Percentiles rank a stretch among this genome's conserved stretches.
Conservation (phyloP, 1,140 invertebrate species). For the Bombus waltoni region DNA sequence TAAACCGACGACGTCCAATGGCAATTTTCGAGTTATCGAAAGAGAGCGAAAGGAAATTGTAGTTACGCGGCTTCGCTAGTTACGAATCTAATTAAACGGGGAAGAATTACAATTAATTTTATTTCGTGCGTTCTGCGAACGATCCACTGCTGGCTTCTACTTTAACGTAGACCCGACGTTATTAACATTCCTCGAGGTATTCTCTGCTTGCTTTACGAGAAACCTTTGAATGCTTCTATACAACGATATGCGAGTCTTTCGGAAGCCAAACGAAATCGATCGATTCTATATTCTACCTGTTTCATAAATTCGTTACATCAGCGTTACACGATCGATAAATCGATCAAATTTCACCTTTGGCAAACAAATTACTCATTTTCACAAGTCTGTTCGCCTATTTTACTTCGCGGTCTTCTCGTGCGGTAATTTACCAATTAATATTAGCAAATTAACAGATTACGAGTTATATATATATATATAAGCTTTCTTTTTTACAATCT, state of each 20-base stretch:
- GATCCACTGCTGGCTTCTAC: background rate
- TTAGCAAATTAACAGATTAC: too few species aligned
- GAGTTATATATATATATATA: too few species aligned
- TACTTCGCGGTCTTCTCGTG: too few species aligned
- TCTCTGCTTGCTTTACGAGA: background rate
- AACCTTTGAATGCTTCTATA: background rate
- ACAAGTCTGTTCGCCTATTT: too few species aligned
- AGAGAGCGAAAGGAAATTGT: too few species aligned
- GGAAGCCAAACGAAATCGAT: background rate
- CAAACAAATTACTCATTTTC: background rate
- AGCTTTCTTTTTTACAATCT: too few species aligned
- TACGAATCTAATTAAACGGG: background rate
- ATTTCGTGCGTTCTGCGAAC: background rate
- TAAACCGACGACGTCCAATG: background rate
- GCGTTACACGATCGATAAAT: background rate
- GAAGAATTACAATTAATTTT: constrained; percentile 12
- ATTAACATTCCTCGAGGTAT: background rate
- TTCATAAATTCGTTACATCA: background rate
- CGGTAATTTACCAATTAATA: too few species aligned
- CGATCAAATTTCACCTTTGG: background rate
- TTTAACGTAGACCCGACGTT: background rate
- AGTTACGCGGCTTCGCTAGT: background rate
- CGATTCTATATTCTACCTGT: background rate
- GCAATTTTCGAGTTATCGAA: background rate
- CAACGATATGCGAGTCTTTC: background rate